Evolutionary conservation across 2,113 vertebrate genomes (phyloP).

Genomic region (Rissa tridactyla): DNA sequence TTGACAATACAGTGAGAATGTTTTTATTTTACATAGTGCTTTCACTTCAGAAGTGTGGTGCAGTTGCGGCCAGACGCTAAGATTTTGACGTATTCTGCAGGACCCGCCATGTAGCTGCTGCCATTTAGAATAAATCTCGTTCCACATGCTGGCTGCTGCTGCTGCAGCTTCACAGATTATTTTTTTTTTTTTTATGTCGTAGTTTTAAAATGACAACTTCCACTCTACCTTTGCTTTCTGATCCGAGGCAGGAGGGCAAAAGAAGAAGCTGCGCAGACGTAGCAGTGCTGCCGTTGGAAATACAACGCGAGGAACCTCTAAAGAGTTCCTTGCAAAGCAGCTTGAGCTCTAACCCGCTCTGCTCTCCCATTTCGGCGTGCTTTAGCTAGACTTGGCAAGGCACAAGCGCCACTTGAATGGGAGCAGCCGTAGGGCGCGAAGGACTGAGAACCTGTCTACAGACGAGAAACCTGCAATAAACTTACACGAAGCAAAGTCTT

Average conservation of each 20-base stretch:
- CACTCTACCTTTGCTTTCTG: not conserved
- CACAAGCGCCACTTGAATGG: not conserved
- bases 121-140: not conserved
- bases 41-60: slow-evolving; percentile 28
- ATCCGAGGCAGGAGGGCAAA: not conserved
- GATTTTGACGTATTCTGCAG: not conserved
- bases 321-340: not conserved
- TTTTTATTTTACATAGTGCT: slow-evolving; percentile 16
- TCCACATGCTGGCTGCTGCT: not conserved
- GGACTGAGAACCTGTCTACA: slow-evolving; percentile 6
- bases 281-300: not conserved
- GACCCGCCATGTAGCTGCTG: slow-evolving; percentile 53
- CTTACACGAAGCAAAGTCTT: not conserved
- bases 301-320: rapidly evolving
- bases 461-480: slow-evolving; percentile 4
- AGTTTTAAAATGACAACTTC: not conserved
- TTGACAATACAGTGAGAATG: not conserved
- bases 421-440: slow-evolving; percentile 8
- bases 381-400: not conserved
- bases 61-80: not conserved
- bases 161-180: not conserved
- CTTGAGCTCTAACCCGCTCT: not conserved
- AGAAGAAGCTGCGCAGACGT: not conserved
- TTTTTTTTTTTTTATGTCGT: not conserved
- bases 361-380: not conserved